Percentiles rank a stretch among this genome's conserved stretches.
phyloP scores from a whole-genome alignment of 2,113 vertebrate species.

The Podiceps cristatus region DNA sequence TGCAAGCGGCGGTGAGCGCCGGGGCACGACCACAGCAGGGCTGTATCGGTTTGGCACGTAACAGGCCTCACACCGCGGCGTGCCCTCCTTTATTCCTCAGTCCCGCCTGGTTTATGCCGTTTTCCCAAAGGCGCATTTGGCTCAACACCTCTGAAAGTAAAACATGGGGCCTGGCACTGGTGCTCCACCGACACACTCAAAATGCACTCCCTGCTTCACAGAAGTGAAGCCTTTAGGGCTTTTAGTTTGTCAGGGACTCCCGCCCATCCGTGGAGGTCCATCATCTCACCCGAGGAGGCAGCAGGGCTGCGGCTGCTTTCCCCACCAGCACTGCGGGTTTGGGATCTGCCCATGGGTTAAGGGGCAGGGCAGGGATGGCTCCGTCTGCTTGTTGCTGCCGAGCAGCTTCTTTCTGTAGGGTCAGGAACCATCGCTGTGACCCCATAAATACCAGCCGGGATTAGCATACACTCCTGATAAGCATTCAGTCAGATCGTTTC shows the following conservation, averaged over 20 bases:
- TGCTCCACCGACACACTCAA: no score
- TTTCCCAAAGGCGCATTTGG: accelerated
- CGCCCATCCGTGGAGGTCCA: no score
- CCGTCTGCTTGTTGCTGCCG: accelerated
- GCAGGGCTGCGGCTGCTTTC: neutral
- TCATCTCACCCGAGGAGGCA: no score
- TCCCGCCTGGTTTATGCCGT: accelerated
- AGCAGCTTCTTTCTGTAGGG: accelerated
- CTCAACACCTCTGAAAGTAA: accelerated
- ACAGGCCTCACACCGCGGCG: accelerated
- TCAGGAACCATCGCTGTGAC: accelerated
- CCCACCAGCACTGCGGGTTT: accelerated
- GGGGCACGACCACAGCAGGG: accelerated
- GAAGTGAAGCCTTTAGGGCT: no score
- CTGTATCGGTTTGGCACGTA: accelerated
- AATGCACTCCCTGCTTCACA: no score
- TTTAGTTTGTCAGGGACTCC: no score
- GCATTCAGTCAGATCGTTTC: accelerated
- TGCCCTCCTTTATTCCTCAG: accelerated
- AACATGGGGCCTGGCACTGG: accelerated
- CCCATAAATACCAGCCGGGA: no score
- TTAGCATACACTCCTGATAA: accelerated
- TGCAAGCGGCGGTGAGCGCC: neutral
- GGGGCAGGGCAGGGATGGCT: neutral
- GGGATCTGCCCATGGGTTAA: neutral